Percentiles rank a stretch among this genome's conserved stretches.
phyloP scores from a whole-genome alignment of 2,888 invertebrate species.

The Patella ulyssiponensis region DNA sequence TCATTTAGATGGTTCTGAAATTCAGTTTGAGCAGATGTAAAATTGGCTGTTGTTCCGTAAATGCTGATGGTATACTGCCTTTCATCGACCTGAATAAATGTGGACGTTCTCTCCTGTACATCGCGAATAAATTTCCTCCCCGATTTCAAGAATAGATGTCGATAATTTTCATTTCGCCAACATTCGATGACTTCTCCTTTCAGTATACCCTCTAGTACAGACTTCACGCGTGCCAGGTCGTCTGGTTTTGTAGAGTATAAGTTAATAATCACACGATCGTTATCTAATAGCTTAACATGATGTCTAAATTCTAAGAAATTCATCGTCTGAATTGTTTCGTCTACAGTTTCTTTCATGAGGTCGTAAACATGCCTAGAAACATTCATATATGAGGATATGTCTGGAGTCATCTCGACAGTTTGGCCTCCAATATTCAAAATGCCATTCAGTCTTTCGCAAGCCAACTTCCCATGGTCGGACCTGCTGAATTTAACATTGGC shows the following conservation, averaged over 20 bases:
- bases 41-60: conserved; percentile 36
- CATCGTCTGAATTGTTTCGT: conserved; percentile 26
- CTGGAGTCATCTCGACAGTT: conserved; percentile 35
- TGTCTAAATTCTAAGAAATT: conserved; percentile 20
- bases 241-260: conserved; percentile 37
- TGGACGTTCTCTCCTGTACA: conserved; percentile 35
- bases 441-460: conserved; percentile 29
- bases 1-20: conserved; percentile 35
- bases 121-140: conserved; percentile 36
- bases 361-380: conserved; percentile 37
- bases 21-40: conserved; percentile 26
- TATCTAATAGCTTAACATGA: conserved; percentile 26
- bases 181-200: conserved; percentile 42
- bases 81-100: conserved; percentile 41
- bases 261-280: conserved; percentile 40
- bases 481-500: conserved; percentile 47
- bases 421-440: conserved; percentile 22
- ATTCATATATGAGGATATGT: conserved; percentile 37
- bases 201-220: conserved; percentile 37
- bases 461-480: conserved; percentile 42
- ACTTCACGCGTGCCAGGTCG: conserved; percentile 38
- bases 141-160: conserved; percentile 38
- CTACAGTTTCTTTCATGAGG: conserved; percentile 35
- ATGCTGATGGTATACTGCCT: conserved; percentile 41
- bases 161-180: conserved; percentile 26